phyloP scores from a whole-genome alignment of 2,888 invertebrate species.

The Amphipoea oculea region DNA sequence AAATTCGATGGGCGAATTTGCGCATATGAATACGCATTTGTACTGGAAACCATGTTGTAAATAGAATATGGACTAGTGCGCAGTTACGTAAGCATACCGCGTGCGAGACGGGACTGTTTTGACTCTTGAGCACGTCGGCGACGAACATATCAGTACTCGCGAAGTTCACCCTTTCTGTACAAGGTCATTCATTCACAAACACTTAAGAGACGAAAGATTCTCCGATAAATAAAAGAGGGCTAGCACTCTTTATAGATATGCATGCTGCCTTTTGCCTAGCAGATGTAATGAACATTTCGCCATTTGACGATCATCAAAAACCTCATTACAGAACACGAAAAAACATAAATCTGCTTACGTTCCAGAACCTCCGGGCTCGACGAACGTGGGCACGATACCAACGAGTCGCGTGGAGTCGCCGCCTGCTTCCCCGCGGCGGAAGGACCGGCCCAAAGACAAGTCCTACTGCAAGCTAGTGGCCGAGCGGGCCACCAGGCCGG shows the following conservation, averaged over 20 bases:
- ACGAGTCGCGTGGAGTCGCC: conserved; percentile 79
- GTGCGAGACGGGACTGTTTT: too few species aligned
- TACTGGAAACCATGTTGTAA: too few species aligned
- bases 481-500: conserved; percentile 81
- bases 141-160: too few species aligned
- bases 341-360: conserved; percentile 42
- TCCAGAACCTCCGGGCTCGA: conserved; percentile 91
- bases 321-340: conserved; percentile 35
- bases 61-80: too few species aligned
- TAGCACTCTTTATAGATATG: too few species aligned
- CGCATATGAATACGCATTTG: too few species aligned
- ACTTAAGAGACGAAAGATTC: not conserved
- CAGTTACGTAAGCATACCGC: too few species aligned
- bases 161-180: not conserved
- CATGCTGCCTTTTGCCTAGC: too few species aligned
- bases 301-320: conserved; percentile 17
- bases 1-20: too few species aligned
- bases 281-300: not conserved
- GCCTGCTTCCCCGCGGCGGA: conserved; percentile 81
- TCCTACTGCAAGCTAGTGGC: conserved; percentile 90
- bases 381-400: conserved; percentile 92
- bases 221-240: too few species aligned
- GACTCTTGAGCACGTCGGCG: too few species aligned
- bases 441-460: conserved; percentile 88
- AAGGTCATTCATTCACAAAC: too few species aligned